Evolutionary conservation across 2,888 invertebrate species (phyloP).

Genomic region (Chymomyza amoena): DNA sequence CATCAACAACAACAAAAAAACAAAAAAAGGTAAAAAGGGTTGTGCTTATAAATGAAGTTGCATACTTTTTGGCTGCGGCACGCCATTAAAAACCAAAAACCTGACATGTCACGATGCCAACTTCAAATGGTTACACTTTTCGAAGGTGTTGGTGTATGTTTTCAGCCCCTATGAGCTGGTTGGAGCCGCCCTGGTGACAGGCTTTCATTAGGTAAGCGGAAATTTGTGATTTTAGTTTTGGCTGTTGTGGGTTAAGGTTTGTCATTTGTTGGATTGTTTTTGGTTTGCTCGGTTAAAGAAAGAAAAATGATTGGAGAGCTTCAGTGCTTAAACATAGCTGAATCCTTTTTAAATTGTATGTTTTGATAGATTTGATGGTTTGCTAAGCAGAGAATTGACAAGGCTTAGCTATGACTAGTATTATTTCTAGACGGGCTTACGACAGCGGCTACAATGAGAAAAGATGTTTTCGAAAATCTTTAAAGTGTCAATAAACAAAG

Average conservation of each 20-base stretch:
- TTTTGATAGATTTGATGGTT: background rate
- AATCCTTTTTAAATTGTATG: constrained; percentile 16
- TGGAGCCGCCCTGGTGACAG: constrained; percentile 16
- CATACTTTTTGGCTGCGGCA: constrained; percentile 11
- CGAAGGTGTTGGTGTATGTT: background rate
- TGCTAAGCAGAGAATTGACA: too few species aligned
- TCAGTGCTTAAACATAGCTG: background rate
- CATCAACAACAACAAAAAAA: constrained; percentile 12
- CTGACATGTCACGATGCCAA: constrained; percentile 61
- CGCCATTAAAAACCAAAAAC: constrained; percentile 30
- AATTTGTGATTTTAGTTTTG: constrained; percentile 67
- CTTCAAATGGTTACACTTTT: constrained; percentile 37
- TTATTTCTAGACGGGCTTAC: too few species aligned
- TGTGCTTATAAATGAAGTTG: constrained; percentile 62
- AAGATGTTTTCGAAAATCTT: too few species aligned
- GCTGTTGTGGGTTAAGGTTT: constrained; percentile 23
- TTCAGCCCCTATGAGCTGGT: background rate
- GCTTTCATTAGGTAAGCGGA: constrained; percentile 67
- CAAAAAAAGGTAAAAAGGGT: constrained; percentile 28
- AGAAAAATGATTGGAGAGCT: background rate
- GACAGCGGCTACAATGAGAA: too few species aligned
- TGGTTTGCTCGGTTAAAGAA: constrained; percentile 19
- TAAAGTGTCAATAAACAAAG: too few species aligned
- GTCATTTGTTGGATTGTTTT: background rate
- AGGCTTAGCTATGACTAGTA: too few species aligned